phyloP scores from a whole-genome alignment of 2,888 invertebrate species.

The Tanypteryx hageni region DNA sequence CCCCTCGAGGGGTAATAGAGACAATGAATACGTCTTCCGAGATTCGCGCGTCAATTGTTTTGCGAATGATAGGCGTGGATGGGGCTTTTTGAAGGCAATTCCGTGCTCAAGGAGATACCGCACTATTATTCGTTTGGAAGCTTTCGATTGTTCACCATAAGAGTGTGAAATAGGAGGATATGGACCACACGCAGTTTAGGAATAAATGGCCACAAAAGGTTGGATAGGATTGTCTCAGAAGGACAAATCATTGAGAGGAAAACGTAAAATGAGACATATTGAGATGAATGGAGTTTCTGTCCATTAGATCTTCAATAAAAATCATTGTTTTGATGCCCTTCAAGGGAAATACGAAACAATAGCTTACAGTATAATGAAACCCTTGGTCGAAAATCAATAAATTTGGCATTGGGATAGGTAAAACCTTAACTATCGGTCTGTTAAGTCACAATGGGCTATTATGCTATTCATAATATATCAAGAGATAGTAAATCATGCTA shows the following conservation, averaged over 20 bases:
- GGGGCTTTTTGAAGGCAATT: not conserved
- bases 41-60: constrained; percentile 43
- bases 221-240: not conserved
- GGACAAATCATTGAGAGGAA: not conserved
- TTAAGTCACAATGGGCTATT: constrained; percentile 10
- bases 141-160: not conserved
- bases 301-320: constrained; percentile 1
- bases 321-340: constrained; percentile 49
- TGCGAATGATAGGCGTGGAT: constrained; percentile 18
- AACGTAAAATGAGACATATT: not conserved
- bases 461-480: not conserved
- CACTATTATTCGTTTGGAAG: not conserved
- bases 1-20: not conserved
- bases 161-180: not conserved
- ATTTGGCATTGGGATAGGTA: constrained; percentile 11
- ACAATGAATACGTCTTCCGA: constrained; percentile 48
- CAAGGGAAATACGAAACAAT: constrained; percentile 27
- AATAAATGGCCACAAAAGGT: not conserved
- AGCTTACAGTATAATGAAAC: constrained; percentile 39
- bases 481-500: not conserved
- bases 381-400: constrained; percentile 46
- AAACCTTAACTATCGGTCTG: not conserved
- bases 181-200: not conserved
- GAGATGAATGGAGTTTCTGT: constrained; percentile 52
- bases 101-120: not conserved